A percentile compares a stretch with the other conserved stretches of the same genome.
Evolutionary conservation across 2,113 vertebrate species (phyloP).

Genomic region (Scatophagus argus): DNA sequence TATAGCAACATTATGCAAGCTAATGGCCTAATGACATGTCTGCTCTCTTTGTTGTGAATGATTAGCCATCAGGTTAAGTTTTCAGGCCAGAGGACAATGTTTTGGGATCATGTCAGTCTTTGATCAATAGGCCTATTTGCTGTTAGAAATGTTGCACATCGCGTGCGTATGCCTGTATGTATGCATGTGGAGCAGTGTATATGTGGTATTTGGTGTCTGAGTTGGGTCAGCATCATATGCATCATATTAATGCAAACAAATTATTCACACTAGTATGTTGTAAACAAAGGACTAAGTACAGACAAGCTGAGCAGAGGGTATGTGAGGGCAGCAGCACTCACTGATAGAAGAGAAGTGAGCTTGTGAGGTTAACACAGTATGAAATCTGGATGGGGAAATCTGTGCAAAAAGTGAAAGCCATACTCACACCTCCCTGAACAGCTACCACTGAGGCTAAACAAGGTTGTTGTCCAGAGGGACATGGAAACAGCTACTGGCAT

Average conservation of each 20-base stretch:
- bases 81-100: background rate
- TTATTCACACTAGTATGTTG: background rate
- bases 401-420: conserved; percentile 4
- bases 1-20: conserved; percentile 25
- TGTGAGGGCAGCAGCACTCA: background rate
- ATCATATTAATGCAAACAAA: background rate
- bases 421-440: background rate
- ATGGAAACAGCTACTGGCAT: background rate
- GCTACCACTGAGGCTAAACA: background rate
- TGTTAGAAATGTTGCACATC: background rate
- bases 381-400: background rate
- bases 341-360: background rate
- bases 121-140: background rate
- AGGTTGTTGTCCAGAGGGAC: conserved; percentile 6
- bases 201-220: background rate
- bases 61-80: conserved; percentile 10
- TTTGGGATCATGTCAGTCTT: background rate
- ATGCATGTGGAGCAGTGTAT: background rate
- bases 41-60: conserved; percentile 12
- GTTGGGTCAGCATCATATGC: background rate
- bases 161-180: too few species aligned
- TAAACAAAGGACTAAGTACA: background rate
- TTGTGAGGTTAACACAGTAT: background rate
- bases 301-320: background rate
- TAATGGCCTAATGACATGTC: conserved; percentile 17